Percentiles rank a stretch among this genome's conserved stretches.
Conservation (phyloP, 2,888 invertebrate genomes). For the Drosophila picticornis region DNA sequence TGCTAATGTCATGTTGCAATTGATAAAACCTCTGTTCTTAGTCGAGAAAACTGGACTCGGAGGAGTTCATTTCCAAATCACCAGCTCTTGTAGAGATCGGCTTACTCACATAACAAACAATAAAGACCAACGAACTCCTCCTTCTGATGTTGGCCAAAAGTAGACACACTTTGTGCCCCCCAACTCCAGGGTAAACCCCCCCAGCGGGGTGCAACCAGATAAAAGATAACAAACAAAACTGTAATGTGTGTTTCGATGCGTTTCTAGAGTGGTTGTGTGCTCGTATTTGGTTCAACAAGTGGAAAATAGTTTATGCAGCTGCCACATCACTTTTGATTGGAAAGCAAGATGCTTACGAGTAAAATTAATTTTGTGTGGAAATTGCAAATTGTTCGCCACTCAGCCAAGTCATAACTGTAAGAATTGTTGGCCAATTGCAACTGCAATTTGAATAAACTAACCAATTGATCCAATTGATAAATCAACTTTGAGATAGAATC, state of each 20-base stretch:
- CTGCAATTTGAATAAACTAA: slow-evolving; percentile 33
- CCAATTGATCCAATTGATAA: slow-evolving; percentile 8
- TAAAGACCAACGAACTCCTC: neutral
- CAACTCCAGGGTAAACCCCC: neutral
- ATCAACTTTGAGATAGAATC: neutral
- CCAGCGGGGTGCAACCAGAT: neutral
- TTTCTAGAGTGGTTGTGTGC: slow-evolving; percentile 1
- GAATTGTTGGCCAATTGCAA: slow-evolving; percentile 12
- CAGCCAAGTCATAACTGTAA: slow-evolving; percentile 41
- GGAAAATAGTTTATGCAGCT: slow-evolving; percentile 70
- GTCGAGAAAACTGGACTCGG: neutral
- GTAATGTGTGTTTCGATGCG: neutral
- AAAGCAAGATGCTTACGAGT: neutral
- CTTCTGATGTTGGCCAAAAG: neutral
- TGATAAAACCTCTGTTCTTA: neutral
- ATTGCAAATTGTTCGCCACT: slow-evolving; percentile 31
- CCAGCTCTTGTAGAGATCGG: neutral
- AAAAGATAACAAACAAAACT: slow-evolving; percentile 8
- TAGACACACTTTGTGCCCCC: neutral
- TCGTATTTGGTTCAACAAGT: slow-evolving; percentile 40
- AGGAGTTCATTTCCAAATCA: neutral
- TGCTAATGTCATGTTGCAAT: neutral
- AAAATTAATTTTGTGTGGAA: slow-evolving; percentile 10
- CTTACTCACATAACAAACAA: neutral
- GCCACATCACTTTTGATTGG: slow-evolving; percentile 46